Evolutionary conservation across 2,113 vertebrate species (phyloP).

Genomic region (Stigmatopora nigra): DNA sequence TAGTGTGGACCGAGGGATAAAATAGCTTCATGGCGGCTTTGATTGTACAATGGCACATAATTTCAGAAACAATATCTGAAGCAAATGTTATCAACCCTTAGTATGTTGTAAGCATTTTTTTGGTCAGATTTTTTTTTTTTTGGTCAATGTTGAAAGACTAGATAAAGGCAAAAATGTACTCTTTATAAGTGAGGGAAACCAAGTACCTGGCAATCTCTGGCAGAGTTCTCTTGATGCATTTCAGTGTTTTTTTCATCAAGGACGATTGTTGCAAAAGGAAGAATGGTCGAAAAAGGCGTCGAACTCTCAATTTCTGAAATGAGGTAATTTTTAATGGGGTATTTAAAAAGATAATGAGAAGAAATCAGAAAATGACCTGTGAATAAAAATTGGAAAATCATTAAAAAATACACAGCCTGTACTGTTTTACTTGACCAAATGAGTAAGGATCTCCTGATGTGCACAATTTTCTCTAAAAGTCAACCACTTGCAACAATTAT

Average conservation of each 20-base stretch:
- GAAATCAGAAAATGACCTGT: too few species aligned
- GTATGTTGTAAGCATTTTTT: neutral
- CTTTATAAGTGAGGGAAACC: neutral
- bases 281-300: slow-evolving; percentile 85
- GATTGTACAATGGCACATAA: neutral
- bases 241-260: slow-evolving; percentile 96
- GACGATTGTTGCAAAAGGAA: slow-evolving; percentile 97
- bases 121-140: neutral
- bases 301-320: slow-evolving; percentile 75
- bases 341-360: too few species aligned
- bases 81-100: neutral
- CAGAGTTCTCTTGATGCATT: slow-evolving; percentile 85
- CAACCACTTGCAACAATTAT: too few species aligned
- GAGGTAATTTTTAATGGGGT: neutral
- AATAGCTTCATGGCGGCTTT: neutral
- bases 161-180: neutral
- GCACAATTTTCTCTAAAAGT: too few species aligned
- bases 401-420: too few species aligned
- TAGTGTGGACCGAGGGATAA: too few species aligned
- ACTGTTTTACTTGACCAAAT: too few species aligned
- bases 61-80: neutral
- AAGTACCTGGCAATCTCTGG: slow-evolving; percentile 89
- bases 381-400: too few species aligned
- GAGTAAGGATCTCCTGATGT: too few species aligned
- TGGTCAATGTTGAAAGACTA: neutral